These are phyloP conservation scores for Campoplex nolae DNA, from an alignment of 2,888 invertebrate genomes.

Conservation along the genomic window DNA sequence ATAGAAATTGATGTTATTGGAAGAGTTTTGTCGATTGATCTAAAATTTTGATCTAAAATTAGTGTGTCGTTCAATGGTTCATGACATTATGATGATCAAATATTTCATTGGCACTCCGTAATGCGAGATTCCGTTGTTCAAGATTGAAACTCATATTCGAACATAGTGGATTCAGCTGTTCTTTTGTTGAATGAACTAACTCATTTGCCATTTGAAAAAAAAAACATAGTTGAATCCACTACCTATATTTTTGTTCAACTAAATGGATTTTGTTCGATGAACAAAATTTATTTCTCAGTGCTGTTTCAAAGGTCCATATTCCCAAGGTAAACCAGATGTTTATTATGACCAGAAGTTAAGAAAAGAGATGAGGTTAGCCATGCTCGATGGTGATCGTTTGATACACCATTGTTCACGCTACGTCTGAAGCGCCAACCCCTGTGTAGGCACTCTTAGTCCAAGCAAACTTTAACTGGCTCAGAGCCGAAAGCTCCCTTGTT, in stretches of 20 bases:
- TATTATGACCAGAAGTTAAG: neutral
- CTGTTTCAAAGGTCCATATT: neutral
- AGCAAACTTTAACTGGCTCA: conserved; percentile 15
- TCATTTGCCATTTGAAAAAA: no score
- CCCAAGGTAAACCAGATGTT: neutral
- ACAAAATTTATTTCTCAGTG: neutral
- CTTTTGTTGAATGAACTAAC: no score
- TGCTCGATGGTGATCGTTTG: conserved; percentile 19
- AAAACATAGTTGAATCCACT: no score
- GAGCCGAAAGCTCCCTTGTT: conserved; percentile 21
- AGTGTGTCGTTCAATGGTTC: no score
- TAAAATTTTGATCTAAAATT: no score
- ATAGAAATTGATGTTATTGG: no score
- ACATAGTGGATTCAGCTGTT: no score
- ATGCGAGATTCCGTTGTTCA: neutral
- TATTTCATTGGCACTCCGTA: no score
- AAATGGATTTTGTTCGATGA: no score
- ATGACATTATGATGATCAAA: no score
- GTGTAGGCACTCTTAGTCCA: neutral
- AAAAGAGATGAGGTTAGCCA: conserved; percentile 1
- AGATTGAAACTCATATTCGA: neutral
- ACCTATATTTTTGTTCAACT: no score
- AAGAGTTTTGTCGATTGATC: no score
- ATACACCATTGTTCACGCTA: conserved; percentile 11
- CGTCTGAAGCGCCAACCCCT: neutral